These are phyloP conservation scores for Watsonalla binaria DNA, from an alignment of 2,888 invertebrate genomes.

Conservation along the genomic window DNA sequence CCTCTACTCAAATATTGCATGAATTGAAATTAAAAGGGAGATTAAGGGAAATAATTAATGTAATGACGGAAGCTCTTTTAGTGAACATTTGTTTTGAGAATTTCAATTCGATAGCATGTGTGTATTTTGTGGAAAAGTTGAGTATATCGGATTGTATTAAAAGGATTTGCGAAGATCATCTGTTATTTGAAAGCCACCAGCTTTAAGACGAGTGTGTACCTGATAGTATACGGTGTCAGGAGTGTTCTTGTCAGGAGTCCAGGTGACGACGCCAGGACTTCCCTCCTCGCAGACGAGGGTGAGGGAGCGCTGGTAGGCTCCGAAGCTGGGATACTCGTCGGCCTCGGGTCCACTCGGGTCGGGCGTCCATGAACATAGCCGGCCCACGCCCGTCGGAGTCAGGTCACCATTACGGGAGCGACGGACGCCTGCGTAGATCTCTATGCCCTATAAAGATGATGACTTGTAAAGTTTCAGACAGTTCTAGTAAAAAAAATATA, in stretches of 20 bases:
- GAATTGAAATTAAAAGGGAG: too few relatives aligned
- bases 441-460: slow-evolving; percentile 78
- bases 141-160: too few relatives aligned
- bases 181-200: too few relatives aligned
- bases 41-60: too few relatives aligned
- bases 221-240: slow-evolving; percentile 96
- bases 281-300: slow-evolving; percentile 91
- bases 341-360: slow-evolving; percentile 84
- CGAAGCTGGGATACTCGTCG: slow-evolving; percentile 91
- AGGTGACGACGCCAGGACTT: slow-evolving; percentile 90
- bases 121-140: too few relatives aligned
- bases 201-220: slow-evolving; percentile 61
- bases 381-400: slow-evolving; percentile 87
- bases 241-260: slow-evolving; percentile 91
- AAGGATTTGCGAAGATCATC: too few relatives aligned
- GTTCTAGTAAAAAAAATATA: not conserved
- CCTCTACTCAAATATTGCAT: not conserved
- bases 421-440: slow-evolving; percentile 90
- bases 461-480: not conserved
- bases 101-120: too few relatives aligned
- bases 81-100: too few relatives aligned
- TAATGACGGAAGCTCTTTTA: too few relatives aligned
- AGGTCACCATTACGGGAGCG: slow-evolving; percentile 83
- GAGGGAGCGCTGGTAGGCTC: slow-evolving; percentile 91
- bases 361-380: slow-evolving; percentile 93